Base-by-base conservation (phyloP, 2,797 vertebrate genomes). In the Cichlasoma orientale region DNA sequence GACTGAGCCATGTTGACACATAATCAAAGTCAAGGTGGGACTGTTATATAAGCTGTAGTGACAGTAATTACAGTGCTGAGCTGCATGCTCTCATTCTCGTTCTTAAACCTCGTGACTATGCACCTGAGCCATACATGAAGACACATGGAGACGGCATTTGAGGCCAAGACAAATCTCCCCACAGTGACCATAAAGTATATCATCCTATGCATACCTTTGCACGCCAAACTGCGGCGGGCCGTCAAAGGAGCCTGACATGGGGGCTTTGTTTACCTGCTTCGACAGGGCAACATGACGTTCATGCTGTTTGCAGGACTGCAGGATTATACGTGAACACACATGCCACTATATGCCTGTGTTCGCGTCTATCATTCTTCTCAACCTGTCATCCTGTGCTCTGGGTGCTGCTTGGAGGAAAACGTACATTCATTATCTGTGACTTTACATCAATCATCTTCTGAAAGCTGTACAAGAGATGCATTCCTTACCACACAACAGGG, bases 1-100 rank as follows among this genome's bases (percentile, higher is more conserved):
- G 31, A 77, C 33, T 70, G 58, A 19, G 50, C 2, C 3, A 0
- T 21, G 12, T 63, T 73, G 59, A 52, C 74, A 38, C 19, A 12
- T 18, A 44, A 52, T 27, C 53, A 77, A 54, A 56, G 47, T 61
- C 1, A 1, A 56, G 19, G 29, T 83, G 52, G 19, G 53, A 41
- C 44, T 56, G 74, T 86, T 80, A 38, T 7, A 47, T 71, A 80
- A 86, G 70, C 68, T 21, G 44, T 36, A 44, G 23, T 52, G 19
- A 38, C 25, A 1, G 31, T 59, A 52, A 8, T 75, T 41, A 19
- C 1, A 4, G 7, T 71, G 56, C 41, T 56, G 41, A 58, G 44
- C 44, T n/a, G 29, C 25, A n/a, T 5, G 44, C 44, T 31, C 63
- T 50, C 44, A 31, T 44, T 52, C 25, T 31, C 50, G 25, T 27